Percentiles rank a stretch among this genome's conserved stretches.
Evolutionary conservation across 2,797 vertebrate species (phyloP).

Genomic region (Urosaurus nigricauda): DNA sequence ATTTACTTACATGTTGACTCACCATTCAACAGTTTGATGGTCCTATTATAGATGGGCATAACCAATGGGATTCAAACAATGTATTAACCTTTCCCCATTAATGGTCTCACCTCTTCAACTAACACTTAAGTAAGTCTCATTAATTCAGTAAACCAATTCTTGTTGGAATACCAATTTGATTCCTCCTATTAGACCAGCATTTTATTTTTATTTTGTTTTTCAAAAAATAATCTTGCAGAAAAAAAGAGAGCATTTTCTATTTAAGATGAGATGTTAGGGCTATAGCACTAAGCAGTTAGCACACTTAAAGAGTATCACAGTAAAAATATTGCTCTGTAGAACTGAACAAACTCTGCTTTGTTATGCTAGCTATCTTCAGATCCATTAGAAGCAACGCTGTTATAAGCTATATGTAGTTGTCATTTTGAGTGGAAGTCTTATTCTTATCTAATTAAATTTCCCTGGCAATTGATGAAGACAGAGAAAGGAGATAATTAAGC

Average conservation of each 20-base stretch:
- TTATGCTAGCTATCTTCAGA: constrained; percentile 45
- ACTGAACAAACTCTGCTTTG: constrained; percentile 44
- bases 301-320: constrained; percentile 13
- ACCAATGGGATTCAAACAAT: too few species aligned
- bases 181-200: too few species aligned
- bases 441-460: constrained; percentile 65
- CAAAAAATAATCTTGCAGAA: not conserved
- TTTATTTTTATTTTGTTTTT: not conserved
- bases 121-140: too few species aligned
- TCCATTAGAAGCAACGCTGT: constrained; percentile 59
- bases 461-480: constrained; percentile 62
- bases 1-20: too few species aligned
- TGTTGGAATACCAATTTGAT: too few species aligned
- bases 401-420: constrained; percentile 58
- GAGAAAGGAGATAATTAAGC: constrained; percentile 62
- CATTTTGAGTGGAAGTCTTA: constrained; percentile 57
- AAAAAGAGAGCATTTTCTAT: constrained; percentile 10
- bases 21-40: too few species aligned
- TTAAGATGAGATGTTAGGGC: not conserved
- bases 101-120: too few species aligned
- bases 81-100: too few species aligned
- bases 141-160: too few species aligned
- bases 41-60: too few species aligned
- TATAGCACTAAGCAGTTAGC: not conserved
- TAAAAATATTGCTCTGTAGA: constrained; percentile 32